phyloP scores from a whole-genome alignment of 1,140 invertebrate species.

The Brachionus angularis region DNA sequence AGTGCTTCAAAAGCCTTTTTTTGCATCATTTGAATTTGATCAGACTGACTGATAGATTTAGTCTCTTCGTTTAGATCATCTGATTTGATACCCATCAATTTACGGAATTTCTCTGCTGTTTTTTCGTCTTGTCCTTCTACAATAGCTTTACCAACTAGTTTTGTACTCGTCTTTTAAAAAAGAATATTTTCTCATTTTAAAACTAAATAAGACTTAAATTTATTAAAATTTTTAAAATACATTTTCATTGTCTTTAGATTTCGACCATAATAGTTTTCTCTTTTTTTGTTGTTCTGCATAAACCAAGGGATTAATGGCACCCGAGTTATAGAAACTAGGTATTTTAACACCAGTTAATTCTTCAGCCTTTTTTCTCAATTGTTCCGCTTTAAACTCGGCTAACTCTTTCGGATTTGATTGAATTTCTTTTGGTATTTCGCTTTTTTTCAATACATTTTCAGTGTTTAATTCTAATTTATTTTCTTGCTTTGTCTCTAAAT shows the following conservation, averaged over 20 bases:
- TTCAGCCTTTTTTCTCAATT: conserved; percentile 49
- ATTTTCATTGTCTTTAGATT: conserved; percentile 63
- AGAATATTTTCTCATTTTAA: neutral
- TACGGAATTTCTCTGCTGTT: conserved; percentile 86
- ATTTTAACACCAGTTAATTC: conserved; percentile 55
- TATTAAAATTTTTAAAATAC: conserved; percentile 46
- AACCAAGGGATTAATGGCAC: conserved; percentile 71
- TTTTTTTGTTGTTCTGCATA: conserved; percentile 83
- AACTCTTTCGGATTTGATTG: neutral
- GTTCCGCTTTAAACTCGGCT: neutral
- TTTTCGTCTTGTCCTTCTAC: conserved; percentile 81
- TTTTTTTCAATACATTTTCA: neutral
- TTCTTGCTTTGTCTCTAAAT: no score
- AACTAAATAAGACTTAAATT: no score
- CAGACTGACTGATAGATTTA: conserved; percentile 29
- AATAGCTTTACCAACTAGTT: conserved; percentile 64
- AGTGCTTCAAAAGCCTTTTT: conserved; percentile 73
- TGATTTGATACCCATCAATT: conserved; percentile 86
- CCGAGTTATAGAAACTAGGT: conserved; percentile 74
- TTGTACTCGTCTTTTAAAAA: conserved; percentile 46
- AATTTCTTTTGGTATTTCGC: conserved; percentile 40
- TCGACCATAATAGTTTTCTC: conserved; percentile 75
- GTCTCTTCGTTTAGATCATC: neutral
- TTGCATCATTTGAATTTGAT: conserved; percentile 48
- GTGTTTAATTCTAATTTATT: neutral